A percentile compares a stretch with the other conserved stretches of the same genome.
Evolutionary conservation across 2,113 vertebrate genomes (phyloP).

Genomic region (Poeciliopsis prolifica): DNA sequence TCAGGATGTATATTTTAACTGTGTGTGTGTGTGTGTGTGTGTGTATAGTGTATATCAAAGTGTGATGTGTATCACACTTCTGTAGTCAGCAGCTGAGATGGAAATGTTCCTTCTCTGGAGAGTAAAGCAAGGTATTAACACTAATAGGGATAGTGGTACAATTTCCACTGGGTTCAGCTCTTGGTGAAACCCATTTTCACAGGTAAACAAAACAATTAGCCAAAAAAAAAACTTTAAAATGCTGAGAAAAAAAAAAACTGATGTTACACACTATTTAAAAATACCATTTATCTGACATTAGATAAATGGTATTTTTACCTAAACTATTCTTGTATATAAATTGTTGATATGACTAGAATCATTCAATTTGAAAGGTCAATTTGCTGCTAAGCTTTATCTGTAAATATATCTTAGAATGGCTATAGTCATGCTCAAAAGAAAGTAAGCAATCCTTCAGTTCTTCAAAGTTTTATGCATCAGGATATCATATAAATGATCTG

Average conservation of each 20-base stretch:
- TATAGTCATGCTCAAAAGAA: not conserved
- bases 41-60: not conserved
- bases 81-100: conserved; percentile 34
- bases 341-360: too few species aligned
- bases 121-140: conserved; percentile 5
- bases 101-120: conserved; percentile 8
- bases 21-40: not conserved
- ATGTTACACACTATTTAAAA: not conserved
- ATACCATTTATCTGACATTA: too few species aligned
- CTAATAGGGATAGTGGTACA: not conserved
- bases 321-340: too few species aligned
- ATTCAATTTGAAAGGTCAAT: too few species aligned
- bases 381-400: too few species aligned
- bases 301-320: too few species aligned
- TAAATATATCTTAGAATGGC: too few species aligned
- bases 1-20: conserved; percentile 5
- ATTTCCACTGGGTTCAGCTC: not conserved
- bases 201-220: conserved; percentile 3
- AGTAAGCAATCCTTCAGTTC: not conserved
- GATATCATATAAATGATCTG: too few species aligned
- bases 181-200: not conserved
- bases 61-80: conserved; percentile 13
- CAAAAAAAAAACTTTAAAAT: too few species aligned
- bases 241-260: too few species aligned
- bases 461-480: too few species aligned